Percentiles rank a stretch among this genome's conserved stretches.
These are phyloP conservation scores for Drosophila demipolita DNA, from an alignment of 2,888 invertebrate species.

Conservation along the genomic window DNA sequence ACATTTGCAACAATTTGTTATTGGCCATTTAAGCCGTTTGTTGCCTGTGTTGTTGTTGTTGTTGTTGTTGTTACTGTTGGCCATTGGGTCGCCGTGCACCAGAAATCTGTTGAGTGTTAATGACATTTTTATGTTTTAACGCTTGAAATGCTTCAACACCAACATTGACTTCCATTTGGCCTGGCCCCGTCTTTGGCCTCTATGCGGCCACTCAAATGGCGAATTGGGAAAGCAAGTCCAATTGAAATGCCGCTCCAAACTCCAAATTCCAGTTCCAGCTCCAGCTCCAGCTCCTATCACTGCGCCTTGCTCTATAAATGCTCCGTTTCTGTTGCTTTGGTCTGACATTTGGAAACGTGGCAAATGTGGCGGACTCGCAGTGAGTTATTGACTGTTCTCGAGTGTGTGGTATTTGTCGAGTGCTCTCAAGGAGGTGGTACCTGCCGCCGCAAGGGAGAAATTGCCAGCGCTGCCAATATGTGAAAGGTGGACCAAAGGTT, in stretches of 20 bases:
- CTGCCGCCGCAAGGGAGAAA: conserved; percentile 23
- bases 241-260: conserved; percentile 54
- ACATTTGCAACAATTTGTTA: conserved; percentile 80
- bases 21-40: conserved; percentile 77
- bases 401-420: conserved; percentile 31
- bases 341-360: conserved; percentile 51
- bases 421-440: conserved; percentile 7
- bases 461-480: conserved; percentile 25
- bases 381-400: conserved; percentile 54
- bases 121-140: conserved; percentile 79
- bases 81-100: conserved; percentile 61
- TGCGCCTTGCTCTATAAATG: conserved; percentile 12
- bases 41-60: conserved; percentile 22
- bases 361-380: conserved; percentile 41
- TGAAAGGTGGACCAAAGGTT: conserved; percentile 52
- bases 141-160: conserved; percentile 70
- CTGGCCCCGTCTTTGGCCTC: conserved; percentile 35
- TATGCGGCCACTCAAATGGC: conserved; percentile 22
- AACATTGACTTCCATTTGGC: conserved; percentile 48
- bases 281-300: conserved; percentile 7
- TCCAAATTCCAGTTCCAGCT: conserved; percentile 10
- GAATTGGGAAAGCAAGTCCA: conserved; percentile 60
- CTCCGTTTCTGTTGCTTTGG: conserved; percentile 29
- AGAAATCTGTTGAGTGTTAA: conserved; percentile 79
- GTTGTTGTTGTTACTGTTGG: conserved; percentile 29